These are phyloP conservation scores for Periophthalmodon schlosseri DNA, from an alignment of 2,113 vertebrate genomes.

Conservation along the genomic window DNA sequence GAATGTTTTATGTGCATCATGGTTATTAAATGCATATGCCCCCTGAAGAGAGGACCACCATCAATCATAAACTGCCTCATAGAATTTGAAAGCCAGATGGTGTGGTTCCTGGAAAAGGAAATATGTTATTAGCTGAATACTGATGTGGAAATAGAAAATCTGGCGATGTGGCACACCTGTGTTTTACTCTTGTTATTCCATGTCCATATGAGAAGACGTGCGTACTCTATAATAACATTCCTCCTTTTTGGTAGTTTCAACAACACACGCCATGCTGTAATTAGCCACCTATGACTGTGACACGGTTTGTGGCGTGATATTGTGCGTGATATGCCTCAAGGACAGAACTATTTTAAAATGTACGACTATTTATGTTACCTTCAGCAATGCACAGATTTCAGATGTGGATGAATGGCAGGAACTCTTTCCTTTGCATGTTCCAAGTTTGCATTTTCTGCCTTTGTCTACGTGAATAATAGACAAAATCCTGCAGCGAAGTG, in stretches of 20 bases:
- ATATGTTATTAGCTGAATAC: slow-evolving; percentile 11
- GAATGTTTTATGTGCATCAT: slow-evolving; percentile 7
- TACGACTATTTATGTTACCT: too few species aligned
- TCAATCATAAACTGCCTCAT: slow-evolving; percentile 14
- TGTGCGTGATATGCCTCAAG: too few species aligned
- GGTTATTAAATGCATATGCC: slow-evolving; percentile 12
- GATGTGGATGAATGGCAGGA: too few species aligned
- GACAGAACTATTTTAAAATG: too few species aligned
- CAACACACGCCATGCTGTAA: too few species aligned
- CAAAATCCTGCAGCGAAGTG: too few species aligned
- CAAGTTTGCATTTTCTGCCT: too few species aligned
- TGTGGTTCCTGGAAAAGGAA: not conserved
- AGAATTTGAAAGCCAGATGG: slow-evolving; percentile 9
- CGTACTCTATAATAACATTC: not conserved
- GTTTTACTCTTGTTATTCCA: not conserved
- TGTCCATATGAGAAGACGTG: not conserved
- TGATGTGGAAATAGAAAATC: slow-evolving; percentile 2
- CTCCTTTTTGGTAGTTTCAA: not conserved
- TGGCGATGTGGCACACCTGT: slow-evolving; percentile 3
- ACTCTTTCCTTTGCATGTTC: too few species aligned
- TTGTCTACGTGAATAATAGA: too few species aligned
- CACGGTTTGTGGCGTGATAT: too few species aligned
- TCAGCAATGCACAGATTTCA: too few species aligned
- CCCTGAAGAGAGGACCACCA: not conserved
- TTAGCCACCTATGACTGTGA: too few species aligned